Evolutionary conservation across 1,140 invertebrate species (phyloP).

Genomic region (Coenobita brevimanus): DNA sequence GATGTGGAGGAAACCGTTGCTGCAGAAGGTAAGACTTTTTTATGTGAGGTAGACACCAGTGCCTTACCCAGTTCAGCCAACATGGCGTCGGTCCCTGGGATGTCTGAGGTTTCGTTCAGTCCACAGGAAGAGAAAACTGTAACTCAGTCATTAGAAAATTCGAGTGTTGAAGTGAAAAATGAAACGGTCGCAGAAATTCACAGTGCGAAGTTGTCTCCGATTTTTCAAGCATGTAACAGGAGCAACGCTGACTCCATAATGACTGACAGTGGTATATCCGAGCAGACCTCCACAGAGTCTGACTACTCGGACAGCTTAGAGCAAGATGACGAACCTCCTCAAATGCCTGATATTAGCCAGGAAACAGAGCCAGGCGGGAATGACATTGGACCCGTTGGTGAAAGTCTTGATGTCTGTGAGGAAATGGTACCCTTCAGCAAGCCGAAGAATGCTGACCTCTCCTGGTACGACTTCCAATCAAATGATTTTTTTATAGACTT

Average conservation of each 20-base stretch:
- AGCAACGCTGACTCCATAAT: slow-evolving; percentile 29
- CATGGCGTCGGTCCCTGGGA: too few species aligned
- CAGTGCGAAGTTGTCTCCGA: background rate
- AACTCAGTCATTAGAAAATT: too few species aligned
- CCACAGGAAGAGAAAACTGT: too few species aligned
- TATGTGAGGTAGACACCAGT: too few species aligned
- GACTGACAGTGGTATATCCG: slow-evolving; percentile 54
- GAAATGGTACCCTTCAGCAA: background rate
- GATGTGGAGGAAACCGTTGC: background rate
- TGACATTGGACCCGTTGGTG: background rate
- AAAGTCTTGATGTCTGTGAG: background rate
- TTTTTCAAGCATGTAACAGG: background rate
- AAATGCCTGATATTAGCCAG: background rate
- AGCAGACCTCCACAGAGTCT: slow-evolving; percentile 34
- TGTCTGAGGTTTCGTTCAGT: too few species aligned
- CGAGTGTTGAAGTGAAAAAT: too few species aligned
- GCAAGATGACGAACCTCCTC: slow-evolving; percentile 1
- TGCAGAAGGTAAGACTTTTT: too few species aligned
- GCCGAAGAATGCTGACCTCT: slow-evolving; percentile 11
- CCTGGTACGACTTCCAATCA: slow-evolving; percentile 34
- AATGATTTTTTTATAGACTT: slow-evolving; percentile 50
- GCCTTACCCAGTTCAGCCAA: too few species aligned
- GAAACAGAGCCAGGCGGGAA: background rate
- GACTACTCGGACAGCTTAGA: slow-evolving; percentile 51
- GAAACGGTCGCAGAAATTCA: too few species aligned